Evolutionary conservation across 2,797 vertebrate genomes (phyloP).

Genomic region (Oreonectes daqikongensis): DNA sequence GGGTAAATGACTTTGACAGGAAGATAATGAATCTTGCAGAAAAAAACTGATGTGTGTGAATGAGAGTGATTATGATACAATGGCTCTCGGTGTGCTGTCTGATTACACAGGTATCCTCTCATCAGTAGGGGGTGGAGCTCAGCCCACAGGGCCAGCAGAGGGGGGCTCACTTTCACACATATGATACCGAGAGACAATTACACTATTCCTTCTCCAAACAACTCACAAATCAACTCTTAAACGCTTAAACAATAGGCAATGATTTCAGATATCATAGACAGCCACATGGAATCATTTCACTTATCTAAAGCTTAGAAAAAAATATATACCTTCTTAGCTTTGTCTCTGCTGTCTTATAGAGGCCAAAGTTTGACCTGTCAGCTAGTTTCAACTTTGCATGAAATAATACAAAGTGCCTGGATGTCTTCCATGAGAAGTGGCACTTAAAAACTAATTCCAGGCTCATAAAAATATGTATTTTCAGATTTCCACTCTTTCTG

Average conservation of each 20-base stretch:
- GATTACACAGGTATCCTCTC: constrained; percentile 91
- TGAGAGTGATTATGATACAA: constrained; percentile 93
- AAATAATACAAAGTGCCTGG: not conserved
- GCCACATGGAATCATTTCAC: constrained; percentile 27
- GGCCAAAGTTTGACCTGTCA: constrained; percentile 31
- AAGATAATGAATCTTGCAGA: constrained; percentile 60
- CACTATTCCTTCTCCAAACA: constrained; percentile 62
- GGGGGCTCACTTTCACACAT: constrained; percentile 69
- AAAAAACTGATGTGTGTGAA: constrained; percentile 66
- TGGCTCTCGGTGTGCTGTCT: constrained; percentile 82
- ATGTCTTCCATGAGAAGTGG: not conserved
- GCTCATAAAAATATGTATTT: not conserved
- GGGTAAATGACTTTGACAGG: constrained; percentile 49
- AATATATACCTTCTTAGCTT: constrained; percentile 38
- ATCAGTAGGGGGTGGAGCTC: constrained; percentile 65
- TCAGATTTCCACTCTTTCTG: not conserved
- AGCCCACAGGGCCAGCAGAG: constrained; percentile 51
- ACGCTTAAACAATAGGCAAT: constrained; percentile 71
- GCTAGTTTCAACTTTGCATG: constrained; percentile 45
- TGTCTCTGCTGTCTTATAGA: constrained; percentile 33
- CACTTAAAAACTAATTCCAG: not conserved
- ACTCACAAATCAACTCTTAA: constrained; percentile 46
- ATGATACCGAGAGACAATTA: constrained; percentile 63
- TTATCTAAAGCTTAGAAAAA: constrained; percentile 33
- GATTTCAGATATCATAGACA: constrained; percentile 68